phyloP scores from a whole-genome alignment of 92 coral and sea anemone genomes.

The Palythoa heliodiscus region DNA sequence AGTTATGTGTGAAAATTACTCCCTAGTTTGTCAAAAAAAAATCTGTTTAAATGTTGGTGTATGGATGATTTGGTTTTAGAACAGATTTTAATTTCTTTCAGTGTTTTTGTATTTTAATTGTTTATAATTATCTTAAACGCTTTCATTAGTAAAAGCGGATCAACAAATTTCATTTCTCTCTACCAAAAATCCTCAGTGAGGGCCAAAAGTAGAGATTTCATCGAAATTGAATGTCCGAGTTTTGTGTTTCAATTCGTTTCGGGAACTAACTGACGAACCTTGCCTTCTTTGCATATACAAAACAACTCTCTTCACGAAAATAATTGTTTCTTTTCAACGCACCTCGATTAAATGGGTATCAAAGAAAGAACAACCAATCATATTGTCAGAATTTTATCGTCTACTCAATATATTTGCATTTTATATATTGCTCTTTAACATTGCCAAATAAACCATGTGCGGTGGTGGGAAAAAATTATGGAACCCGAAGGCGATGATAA shows the following conservation, averaged over 20 bases:
- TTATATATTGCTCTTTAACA: constrained; percentile 14
- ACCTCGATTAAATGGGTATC: background rate
- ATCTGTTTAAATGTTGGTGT: too few species aligned
- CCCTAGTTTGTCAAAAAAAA: too few species aligned
- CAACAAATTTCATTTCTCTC: too few species aligned
- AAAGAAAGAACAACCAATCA: constrained; percentile 15
- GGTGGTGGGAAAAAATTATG: background rate
- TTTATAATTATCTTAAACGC: background rate
- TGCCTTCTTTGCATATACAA: background rate
- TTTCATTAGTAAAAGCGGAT: too few species aligned
- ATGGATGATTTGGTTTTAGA: background rate
- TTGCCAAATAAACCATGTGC: constrained; percentile 30
- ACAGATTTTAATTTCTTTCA: background rate
- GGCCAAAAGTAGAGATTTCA: too few species aligned
- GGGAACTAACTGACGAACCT: too few species aligned
- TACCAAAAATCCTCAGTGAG: too few species aligned
- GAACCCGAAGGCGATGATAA: constrained; percentile 37
- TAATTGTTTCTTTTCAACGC: background rate
- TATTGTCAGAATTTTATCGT: background rate
- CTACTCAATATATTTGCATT: constrained; percentile 17
- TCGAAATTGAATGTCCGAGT: too few species aligned
- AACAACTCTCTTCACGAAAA: background rate
- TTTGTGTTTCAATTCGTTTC: too few species aligned
- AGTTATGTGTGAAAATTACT: too few species aligned
- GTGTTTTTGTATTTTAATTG: background rate